These are phyloP conservation scores for Pachypanchax playfairii DNA, from an alignment of 2,113 vertebrate species.

Conservation along the genomic window DNA sequence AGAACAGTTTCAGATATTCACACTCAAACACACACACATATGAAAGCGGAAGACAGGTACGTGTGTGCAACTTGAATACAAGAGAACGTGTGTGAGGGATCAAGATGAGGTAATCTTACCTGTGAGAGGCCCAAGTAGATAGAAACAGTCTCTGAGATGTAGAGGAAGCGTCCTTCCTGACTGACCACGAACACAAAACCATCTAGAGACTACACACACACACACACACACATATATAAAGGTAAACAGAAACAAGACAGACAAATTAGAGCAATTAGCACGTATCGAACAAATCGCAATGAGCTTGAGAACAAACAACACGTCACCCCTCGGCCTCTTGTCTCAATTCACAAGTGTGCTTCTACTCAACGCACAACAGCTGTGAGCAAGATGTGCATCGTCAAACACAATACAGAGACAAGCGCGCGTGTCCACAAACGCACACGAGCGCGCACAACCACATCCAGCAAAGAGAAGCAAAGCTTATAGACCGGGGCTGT, in stretches of 20 bases:
- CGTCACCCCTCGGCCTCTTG: constrained; percentile 64
- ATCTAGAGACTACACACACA: constrained; percentile 84
- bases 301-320: constrained; percentile 75
- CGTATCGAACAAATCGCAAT: constrained; percentile 79
- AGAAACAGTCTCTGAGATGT: constrained; percentile 93
- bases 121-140: constrained; percentile 93
- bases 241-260: constrained; percentile 75
- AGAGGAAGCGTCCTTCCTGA: constrained; percentile 90
- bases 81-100: constrained; percentile 20
- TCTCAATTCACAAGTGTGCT: constrained; percentile 46
- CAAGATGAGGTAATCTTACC: constrained; percentile 76
- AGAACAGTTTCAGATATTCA: constrained; percentile 59
- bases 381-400: constrained; percentile 52
- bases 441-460: constrained; percentile 24
- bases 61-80: constrained; percentile 58
- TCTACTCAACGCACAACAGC: constrained; percentile 43
- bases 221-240: constrained; percentile 57
- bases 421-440: neutral
- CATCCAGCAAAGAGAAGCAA: constrained; percentile 27
- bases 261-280: constrained; percentile 79
- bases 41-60: constrained; percentile 52
- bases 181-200: constrained; percentile 93
- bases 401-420: constrained; percentile 37
- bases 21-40: constrained; percentile 44
- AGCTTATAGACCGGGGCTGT: constrained; percentile 55